phyloP scores from a whole-genome alignment of 2,888 invertebrate genomes.

The Tiphia femorata region DNA sequence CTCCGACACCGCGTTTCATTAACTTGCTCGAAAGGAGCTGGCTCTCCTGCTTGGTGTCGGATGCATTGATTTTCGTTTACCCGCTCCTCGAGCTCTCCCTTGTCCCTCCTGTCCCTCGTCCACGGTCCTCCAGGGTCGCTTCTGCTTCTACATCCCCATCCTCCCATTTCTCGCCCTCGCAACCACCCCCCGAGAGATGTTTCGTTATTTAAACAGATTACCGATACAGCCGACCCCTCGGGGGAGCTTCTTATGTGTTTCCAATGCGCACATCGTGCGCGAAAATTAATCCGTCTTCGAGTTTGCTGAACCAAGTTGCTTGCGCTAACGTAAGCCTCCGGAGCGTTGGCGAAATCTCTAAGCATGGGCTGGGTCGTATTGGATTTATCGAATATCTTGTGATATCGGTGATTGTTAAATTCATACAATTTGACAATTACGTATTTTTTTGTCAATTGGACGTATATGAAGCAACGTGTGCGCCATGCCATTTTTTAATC shows the following conservation, averaged over 20 bases:
- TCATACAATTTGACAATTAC: no score
- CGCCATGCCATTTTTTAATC: no score
- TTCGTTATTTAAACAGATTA: slow-evolving; percentile 69
- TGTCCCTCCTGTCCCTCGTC: slow-evolving; percentile 34
- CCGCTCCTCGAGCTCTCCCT: slow-evolving; percentile 44
- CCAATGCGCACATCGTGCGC: slow-evolving; percentile 56
- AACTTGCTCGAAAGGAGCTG: slow-evolving; percentile 35
- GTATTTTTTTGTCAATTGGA: no score
- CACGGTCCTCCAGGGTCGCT: slow-evolving; percentile 10
- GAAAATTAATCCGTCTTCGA: slow-evolving; percentile 61
- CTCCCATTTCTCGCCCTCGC: slow-evolving; percentile 23
- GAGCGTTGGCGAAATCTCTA: not conserved
- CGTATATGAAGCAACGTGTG: no score
- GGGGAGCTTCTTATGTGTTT: slow-evolving; percentile 64
- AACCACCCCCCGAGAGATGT: slow-evolving; percentile 59
- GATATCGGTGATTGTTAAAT: no score
- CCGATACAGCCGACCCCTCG: slow-evolving; percentile 57
- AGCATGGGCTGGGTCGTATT: no score
- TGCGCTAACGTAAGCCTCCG: not conserved
- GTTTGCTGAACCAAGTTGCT: slow-evolving; percentile 21
- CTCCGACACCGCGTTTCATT: no score
- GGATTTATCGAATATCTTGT: no score
- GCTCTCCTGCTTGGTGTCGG: slow-evolving; percentile 43
- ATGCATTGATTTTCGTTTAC: slow-evolving; percentile 68
- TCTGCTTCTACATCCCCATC: slow-evolving; percentile 31